Conservation (phyloP, 1,140 invertebrate genomes). For the Temnothorax curvispinosus region DNA sequence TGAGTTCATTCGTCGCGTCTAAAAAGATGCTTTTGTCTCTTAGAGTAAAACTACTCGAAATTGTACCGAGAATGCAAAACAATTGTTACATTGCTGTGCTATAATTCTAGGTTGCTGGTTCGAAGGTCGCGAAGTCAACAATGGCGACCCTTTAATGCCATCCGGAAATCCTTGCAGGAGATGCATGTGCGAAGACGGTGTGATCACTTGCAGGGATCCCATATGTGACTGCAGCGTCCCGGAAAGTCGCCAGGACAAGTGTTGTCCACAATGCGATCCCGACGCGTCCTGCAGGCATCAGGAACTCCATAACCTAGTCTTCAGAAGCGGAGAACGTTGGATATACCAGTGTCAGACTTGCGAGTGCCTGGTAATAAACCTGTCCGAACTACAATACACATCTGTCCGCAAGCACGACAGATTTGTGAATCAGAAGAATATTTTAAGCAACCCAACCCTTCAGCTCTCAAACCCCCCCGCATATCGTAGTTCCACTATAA, state of each 20-base stretch:
- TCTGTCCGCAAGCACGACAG: not conserved
- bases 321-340: constrained; percentile 93
- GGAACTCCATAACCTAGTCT: constrained; percentile 90
- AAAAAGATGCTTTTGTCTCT: not conserved
- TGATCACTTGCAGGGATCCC: constrained; percentile 87
- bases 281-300: constrained; percentile 91
- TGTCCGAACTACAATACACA: not conserved
- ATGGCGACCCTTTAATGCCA: constrained; percentile 86
- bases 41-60: not conserved
- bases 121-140: constrained; percentile 86
- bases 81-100: constrained; percentile 33
- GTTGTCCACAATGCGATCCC: constrained; percentile 92
- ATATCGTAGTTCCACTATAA: not conserved
- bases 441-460: not conserved
- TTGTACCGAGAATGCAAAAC: not conserved
- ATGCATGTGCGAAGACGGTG: constrained; percentile 88
- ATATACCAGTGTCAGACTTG: constrained; percentile 96
- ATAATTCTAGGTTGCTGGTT: constrained; percentile 87
- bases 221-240: constrained; percentile 88
- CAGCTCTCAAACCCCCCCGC: not conserved
- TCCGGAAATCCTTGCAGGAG: constrained; percentile 87
- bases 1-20: constrained; percentile 76
- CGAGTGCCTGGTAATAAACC: constrained; percentile 91
- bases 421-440: not conserved
- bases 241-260: constrained; percentile 87